Evolutionary conservation across 2,113 vertebrate genomes (phyloP).

Genomic region (Odocoileus hemionus): DNA sequence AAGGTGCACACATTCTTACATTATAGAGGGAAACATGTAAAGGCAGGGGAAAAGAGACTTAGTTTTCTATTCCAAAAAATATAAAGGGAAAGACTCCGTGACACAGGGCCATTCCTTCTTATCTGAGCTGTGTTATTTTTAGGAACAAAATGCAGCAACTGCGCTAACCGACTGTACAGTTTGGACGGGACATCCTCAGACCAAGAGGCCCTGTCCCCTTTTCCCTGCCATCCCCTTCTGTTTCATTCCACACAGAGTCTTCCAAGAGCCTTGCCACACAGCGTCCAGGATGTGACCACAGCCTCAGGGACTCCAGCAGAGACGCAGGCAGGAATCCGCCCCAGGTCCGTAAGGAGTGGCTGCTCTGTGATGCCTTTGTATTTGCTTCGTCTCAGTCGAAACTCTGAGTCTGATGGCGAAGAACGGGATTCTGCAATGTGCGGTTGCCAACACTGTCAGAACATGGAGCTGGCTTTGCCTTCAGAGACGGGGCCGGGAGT

Average conservation of each 20-base stretch:
- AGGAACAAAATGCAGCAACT: not conserved
- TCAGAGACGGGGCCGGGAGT: not conserved
- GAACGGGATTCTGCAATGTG: not conserved
- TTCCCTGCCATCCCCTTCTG: not conserved
- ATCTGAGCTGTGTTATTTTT: not conserved
- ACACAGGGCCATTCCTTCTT: not conserved
- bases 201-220: not conserved
- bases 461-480: not conserved
- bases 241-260: not conserved
- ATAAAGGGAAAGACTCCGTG: not conserved
- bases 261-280: not conserved
- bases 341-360: not conserved
- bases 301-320: not conserved
- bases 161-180: accelerated
- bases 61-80: not conserved
- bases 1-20: not conserved
- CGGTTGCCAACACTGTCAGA: not conserved
- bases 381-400: not conserved
- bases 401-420: not conserved
- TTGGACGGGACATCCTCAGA: not conserved
- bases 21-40: not conserved
- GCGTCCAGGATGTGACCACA: not conserved
- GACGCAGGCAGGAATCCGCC: not conserved
- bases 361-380: not conserved
- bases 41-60: not conserved